phyloP scores from a whole-genome alignment of 2,113 vertebrate species.

The Puffinus mauretanicus region DNA sequence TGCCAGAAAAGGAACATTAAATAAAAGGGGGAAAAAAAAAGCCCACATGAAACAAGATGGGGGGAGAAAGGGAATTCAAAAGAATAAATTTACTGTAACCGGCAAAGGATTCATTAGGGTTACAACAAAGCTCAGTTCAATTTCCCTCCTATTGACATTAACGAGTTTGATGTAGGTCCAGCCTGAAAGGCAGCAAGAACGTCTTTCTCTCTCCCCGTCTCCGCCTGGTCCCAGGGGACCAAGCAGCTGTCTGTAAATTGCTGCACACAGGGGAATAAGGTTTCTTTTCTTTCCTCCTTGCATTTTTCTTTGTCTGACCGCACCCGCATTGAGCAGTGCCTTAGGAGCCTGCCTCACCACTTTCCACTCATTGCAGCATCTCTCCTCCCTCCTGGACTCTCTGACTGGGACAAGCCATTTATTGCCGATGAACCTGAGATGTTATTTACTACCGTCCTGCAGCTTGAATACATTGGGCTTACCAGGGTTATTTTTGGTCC shows the following conservation, averaged over 20 bases:
- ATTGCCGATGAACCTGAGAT: not conserved
- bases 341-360: not conserved
- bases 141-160: conserved; percentile 65
- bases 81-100: conserved; percentile 56
- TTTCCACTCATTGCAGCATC: not conserved
- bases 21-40: conserved; percentile 19
- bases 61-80: conserved; percentile 57
- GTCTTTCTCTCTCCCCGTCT: not conserved
- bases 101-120: conserved; percentile 60
- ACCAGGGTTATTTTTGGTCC: not conserved
- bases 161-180: conserved; percentile 59
- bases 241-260: not conserved
- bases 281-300: not conserved
- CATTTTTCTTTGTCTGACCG: not conserved
- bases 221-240: not conserved
- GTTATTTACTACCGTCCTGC: not conserved
- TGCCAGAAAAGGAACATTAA: conserved; percentile 46
- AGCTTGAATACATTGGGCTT: not conserved
- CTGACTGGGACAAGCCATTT: not conserved
- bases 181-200: conserved; percentile 44
- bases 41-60: conserved; percentile 7
- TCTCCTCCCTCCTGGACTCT: not conserved
- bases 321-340: not conserved
- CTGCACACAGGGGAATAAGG: not conserved
- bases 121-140: conserved; percentile 59